A percentile compares a stretch with the other conserved stretches of the same genome.
phyloP scores from a whole-genome alignment of 2,113 vertebrate species.

The Syngnathoides biaculeatus region DNA sequence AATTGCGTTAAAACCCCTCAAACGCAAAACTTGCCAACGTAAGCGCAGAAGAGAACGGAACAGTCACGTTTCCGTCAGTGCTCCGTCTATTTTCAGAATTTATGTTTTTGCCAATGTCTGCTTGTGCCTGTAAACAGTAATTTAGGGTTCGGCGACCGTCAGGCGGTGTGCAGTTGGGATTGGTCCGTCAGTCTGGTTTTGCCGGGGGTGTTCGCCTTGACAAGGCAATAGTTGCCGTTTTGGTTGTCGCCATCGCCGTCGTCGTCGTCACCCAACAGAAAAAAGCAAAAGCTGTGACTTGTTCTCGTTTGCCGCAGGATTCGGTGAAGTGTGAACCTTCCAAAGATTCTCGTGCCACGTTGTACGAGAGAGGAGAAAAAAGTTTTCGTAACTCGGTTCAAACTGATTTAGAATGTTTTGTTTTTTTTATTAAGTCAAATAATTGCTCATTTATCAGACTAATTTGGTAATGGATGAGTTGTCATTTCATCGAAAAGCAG shows the following conservation, averaged over 20 bases:
- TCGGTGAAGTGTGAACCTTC: constrained; percentile 63
- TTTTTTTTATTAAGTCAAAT: no score
- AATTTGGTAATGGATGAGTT: no score
- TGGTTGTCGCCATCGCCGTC: constrained; percentile 41
- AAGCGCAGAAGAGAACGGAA: neutral
- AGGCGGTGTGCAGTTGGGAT: no score
- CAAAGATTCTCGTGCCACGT: neutral
- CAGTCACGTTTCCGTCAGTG: neutral
- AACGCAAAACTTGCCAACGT: neutral
- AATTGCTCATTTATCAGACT: no score
- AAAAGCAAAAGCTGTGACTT: constrained; percentile 60
- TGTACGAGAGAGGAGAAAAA: no score
- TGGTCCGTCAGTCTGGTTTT: constrained; percentile 21
- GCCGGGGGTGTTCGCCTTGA: constrained; percentile 36
- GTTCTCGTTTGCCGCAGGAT: constrained; percentile 65
- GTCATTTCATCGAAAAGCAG: no score
- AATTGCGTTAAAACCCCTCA: neutral
- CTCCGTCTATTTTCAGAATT: neutral
- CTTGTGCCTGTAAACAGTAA: no score
- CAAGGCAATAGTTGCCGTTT: constrained; percentile 55
- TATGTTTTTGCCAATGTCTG: no score
- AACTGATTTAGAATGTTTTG: no score
- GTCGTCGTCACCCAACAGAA: neutral
- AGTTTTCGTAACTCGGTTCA: neutral
- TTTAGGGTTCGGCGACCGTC: no score